Percentiles rank a stretch among this genome's conserved stretches.
These are phyloP conservation scores for Uria aalge DNA, from an alignment of 2,113 vertebrate genomes.

Conservation along the genomic window DNA sequence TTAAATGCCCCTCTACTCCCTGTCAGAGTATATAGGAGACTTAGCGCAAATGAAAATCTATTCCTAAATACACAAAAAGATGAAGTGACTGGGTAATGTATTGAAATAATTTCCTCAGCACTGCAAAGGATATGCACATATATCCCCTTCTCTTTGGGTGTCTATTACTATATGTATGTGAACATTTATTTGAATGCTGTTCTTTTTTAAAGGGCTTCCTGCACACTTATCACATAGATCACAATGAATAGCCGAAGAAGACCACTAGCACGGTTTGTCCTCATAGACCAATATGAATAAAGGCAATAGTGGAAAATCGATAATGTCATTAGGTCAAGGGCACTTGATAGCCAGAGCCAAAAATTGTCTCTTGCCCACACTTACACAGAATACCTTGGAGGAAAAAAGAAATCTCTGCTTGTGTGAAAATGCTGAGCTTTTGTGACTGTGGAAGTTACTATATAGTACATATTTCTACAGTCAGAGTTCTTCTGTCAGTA, in stretches of 20 bases:
- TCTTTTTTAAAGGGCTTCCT: conserved; percentile 30
- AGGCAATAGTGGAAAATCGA: conserved; percentile 48
- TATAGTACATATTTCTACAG: conserved; percentile 44
- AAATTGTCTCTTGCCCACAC: neutral
- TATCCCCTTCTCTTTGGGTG: neutral
- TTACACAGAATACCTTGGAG: neutral
- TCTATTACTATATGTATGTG: neutral
- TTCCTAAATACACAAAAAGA: conserved; percentile 33
- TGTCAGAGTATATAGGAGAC: neutral
- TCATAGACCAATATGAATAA: conserved; percentile 33
- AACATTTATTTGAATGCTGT: neutral
- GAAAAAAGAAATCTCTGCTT: conserved; percentile 1
- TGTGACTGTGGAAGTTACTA: conserved; percentile 28
- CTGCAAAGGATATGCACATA: neutral
- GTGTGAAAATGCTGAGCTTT: conserved; percentile 46
- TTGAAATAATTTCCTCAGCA: neutral
- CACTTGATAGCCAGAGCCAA: conserved; percentile 19
- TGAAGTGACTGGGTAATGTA: neutral
- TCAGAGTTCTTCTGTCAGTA: conserved; percentile 43
- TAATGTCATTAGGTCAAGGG: conserved; percentile 58
- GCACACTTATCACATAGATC: neutral
- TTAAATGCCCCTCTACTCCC: conserved; percentile 7
- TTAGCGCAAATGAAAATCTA: neutral
- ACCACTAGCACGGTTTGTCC: neutral
- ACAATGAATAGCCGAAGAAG: conserved; percentile 43